Evolutionary conservation across 2,113 vertebrate species (phyloP).

Genomic region (Scatophagus argus): DNA sequence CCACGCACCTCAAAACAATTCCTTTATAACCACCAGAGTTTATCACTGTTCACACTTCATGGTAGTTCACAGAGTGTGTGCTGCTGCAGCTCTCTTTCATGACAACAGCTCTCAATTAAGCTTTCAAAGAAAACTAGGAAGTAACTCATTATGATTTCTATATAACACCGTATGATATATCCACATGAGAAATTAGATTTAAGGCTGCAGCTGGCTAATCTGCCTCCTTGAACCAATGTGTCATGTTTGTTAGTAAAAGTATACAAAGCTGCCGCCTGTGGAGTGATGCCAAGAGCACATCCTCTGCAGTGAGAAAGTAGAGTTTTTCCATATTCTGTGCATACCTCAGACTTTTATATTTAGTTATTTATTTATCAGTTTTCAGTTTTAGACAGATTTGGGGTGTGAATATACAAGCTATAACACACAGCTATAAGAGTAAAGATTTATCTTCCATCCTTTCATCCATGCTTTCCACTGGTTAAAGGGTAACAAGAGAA

Average conservation of each 20-base stretch:
- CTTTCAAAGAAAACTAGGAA: neutral
- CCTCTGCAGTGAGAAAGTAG: neutral
- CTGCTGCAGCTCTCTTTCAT: neutral
- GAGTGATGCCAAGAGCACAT: neutral
- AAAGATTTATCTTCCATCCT: neutral
- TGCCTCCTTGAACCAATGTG: neutral
- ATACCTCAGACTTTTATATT: no score
- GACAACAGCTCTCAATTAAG: neutral
- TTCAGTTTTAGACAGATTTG: neutral
- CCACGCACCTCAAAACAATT: neutral
- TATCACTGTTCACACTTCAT: neutral
- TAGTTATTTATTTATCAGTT: no score
- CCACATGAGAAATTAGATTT: neutral
- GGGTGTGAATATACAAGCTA: neutral
- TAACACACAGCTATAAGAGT: neutral
- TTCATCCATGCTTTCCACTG: neutral
- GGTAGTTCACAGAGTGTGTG: neutral
- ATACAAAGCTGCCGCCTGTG: no score
- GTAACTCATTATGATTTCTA: neutral
- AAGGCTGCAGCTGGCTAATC: neutral
- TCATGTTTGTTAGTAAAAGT: no score
- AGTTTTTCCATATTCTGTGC: neutral
- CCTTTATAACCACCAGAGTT: conserved; percentile 9
- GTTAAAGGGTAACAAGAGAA: neutral
- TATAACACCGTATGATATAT: no score